Percentiles rank a stretch among this genome's conserved stretches.
These are phyloP conservation scores for Acronicta alni DNA, from an alignment of 2,888 invertebrate genomes.

Conservation along the genomic window DNA sequence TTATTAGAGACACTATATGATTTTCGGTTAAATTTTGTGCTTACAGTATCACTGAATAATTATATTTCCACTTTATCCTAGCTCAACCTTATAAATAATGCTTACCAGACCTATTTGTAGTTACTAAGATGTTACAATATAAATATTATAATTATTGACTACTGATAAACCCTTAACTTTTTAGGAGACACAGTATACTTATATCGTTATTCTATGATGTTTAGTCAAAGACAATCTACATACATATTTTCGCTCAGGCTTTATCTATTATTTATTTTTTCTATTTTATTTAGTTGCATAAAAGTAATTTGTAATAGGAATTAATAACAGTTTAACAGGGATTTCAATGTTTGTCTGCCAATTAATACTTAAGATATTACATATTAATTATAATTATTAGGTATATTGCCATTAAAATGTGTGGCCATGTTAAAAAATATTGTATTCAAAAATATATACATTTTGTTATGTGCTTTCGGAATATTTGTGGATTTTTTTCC, in stretches of 20 bases:
- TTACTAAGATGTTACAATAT: slow-evolving; percentile 25
- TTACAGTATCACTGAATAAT: background rate
- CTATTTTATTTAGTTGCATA: too few relatives aligned
- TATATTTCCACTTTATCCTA: slow-evolving; percentile 2
- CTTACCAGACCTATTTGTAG: slow-evolving; percentile 27
- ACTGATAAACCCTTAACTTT: slow-evolving; percentile 6
- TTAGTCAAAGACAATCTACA: background rate
- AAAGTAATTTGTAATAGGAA: background rate
- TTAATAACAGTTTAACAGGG: background rate
- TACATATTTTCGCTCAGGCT: background rate
- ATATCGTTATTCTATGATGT: slow-evolving; percentile 24
- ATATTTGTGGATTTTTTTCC: too few relatives aligned
- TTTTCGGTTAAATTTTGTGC: too few relatives aligned
- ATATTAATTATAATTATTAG: background rate
- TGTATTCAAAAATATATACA: too few relatives aligned
- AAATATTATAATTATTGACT: slow-evolving; percentile 28
- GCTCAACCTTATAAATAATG: background rate
- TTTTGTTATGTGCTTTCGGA: too few relatives aligned
- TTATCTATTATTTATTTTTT: background rate
- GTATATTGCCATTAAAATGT: background rate
- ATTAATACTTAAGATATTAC: background rate
- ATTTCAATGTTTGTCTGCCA: slow-evolving; percentile 1
- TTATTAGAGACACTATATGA: too few relatives aligned
- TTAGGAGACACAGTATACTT: slow-evolving; percentile 24
- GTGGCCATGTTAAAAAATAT: background rate